A percentile compares a stretch with the other conserved stretches of the same genome.
Conservation (phyloP, 2,888 invertebrate species). For the Nomada fabriciana region DNA sequence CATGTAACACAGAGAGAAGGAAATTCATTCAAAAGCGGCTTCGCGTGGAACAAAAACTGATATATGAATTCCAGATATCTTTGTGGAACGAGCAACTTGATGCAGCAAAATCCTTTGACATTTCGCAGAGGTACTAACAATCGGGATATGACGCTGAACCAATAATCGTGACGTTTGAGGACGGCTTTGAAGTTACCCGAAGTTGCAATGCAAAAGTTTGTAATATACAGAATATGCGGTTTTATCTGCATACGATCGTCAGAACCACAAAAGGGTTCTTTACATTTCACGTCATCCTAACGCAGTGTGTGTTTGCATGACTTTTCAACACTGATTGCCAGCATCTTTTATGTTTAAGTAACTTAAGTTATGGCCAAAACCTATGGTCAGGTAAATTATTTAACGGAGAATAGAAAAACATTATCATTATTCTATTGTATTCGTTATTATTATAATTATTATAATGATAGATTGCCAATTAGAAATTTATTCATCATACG, state of each 20-base stretch:
- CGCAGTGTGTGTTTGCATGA: too few relatives aligned
- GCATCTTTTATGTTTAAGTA: not conserved
- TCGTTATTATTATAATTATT: too few relatives aligned
- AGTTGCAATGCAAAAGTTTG: not conserved
- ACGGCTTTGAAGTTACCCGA: not conserved
- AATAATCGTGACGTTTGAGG: conserved; percentile 6
- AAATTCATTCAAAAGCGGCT: not conserved
- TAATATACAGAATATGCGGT: conserved; percentile 15
- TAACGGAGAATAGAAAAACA: too few relatives aligned
- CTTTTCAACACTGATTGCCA: not conserved
- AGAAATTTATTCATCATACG: too few relatives aligned
- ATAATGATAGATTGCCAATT: too few relatives aligned
- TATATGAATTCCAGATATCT: not conserved
- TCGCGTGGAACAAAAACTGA: conserved; percentile 1
- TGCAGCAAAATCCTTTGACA: conserved; percentile 28
- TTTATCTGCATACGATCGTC: conserved; percentile 8
- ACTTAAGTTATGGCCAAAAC: too few relatives aligned
- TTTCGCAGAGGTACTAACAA: conserved; percentile 12
- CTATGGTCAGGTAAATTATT: too few relatives aligned
- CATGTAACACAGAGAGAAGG: not conserved
- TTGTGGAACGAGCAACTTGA: not conserved
- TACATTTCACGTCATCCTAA: not conserved
- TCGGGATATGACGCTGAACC: not conserved
- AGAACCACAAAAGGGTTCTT: not conserved
- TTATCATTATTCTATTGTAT: too few relatives aligned